A percentile compares a stretch with the other conserved stretches of the same genome.
Evolutionary conservation across 2,888 invertebrate genomes (phyloP).

Genomic region (Agrotis clavis): DNA sequence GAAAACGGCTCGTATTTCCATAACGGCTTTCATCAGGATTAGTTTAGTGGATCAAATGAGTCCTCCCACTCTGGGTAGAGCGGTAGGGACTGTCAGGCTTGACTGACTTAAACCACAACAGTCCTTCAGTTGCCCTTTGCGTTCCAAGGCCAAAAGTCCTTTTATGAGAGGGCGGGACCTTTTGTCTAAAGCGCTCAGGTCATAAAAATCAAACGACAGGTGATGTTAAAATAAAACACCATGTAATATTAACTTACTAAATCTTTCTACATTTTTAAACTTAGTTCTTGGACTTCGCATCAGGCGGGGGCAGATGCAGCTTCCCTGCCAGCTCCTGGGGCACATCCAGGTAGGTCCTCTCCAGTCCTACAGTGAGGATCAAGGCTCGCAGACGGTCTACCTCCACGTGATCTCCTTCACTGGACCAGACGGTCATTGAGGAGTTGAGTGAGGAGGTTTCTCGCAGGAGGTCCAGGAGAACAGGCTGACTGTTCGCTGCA

Average conservation of each 20-base stretch:
- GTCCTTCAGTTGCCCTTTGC: no score
- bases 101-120: no score
- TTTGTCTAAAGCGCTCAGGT: background rate
- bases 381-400: conserved; percentile 92
- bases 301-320: conserved; percentile 86
- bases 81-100: no score
- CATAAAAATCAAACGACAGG: conserved; percentile 9
- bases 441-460: conserved; percentile 88
- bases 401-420: conserved; percentile 93
- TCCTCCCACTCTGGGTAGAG: no score
- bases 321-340: conserved; percentile 91
- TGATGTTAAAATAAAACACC: conserved; percentile 41
- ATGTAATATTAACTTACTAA: conserved; percentile 47
- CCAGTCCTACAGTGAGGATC: conserved; percentile 92
- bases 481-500: conserved; percentile 92
- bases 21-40: no score
- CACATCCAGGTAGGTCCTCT: conserved; percentile 95
- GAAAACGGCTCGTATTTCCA: no score
- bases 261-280: conserved; percentile 58
- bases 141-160: no score
- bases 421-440: conserved; percentile 96
- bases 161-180: no score
- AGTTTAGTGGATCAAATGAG: no score
- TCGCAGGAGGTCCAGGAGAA: conserved; percentile 91
- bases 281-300: conserved; percentile 75